These are phyloP conservation scores for Epinephelus lanceolatus DNA, from an alignment of 2,113 vertebrate species.

Conservation along the genomic window DNA sequence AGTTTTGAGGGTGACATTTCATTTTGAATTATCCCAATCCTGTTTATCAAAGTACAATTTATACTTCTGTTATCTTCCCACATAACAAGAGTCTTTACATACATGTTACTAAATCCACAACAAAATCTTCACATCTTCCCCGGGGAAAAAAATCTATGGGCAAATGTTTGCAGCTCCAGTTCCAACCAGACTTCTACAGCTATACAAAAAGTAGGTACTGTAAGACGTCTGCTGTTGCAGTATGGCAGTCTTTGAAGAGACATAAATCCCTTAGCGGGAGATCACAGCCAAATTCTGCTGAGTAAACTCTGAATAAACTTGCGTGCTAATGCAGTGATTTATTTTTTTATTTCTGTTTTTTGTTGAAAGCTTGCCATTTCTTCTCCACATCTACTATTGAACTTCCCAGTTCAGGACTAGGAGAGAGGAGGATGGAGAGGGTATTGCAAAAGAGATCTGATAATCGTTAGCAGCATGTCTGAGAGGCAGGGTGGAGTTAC, in stretches of 20 bases:
- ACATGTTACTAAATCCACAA: not conserved
- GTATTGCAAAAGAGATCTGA: slow-evolving; percentile 23
- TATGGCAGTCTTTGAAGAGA: slow-evolving; percentile 54
- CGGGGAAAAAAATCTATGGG: not conserved
- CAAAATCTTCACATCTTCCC: not conserved
- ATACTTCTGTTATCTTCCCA: not conserved
- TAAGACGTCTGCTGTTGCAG: slow-evolving; percentile 32
- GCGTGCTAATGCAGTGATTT: slow-evolving; percentile 22
- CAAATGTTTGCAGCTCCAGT: not conserved
- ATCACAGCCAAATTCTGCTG: slow-evolving; percentile 56
- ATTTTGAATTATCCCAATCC: not conserved
- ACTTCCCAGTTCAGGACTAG: slow-evolving; percentile 5
- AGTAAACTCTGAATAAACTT: slow-evolving; percentile 55
- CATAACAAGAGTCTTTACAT: not conserved
- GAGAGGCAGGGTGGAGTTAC: slow-evolving; percentile 56
- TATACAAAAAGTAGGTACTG: slow-evolving; percentile 5
- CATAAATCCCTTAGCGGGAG: slow-evolving; percentile 57
- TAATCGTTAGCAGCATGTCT: slow-evolving; percentile 45
- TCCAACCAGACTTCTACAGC: slow-evolving; percentile 14
- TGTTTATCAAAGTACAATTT: not conserved
- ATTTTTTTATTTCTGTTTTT: not conserved
- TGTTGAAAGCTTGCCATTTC: slow-evolving; percentile 5
- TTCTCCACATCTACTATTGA: not conserved
- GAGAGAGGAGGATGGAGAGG: slow-evolving; percentile 1
- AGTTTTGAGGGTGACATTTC: not conserved